Percentiles rank a stretch among this genome's conserved stretches.
Conservation (phyloP, 2,113 vertebrate genomes). For the Podarcis raffonei region DNA sequence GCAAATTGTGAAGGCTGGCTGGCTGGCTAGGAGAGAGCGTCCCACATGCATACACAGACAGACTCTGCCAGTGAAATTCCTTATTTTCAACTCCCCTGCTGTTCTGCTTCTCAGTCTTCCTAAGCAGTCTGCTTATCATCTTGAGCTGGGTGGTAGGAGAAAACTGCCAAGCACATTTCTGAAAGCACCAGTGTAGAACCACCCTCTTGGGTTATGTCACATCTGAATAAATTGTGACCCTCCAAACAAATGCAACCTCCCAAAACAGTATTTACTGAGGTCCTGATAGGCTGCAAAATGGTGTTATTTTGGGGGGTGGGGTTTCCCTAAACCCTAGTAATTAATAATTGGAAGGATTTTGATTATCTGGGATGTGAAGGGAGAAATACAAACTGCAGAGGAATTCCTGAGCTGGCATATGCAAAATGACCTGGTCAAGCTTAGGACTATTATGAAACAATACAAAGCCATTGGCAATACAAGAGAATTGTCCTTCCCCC, state of each 20-base stretch:
- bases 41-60: neutral
- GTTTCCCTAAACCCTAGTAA: too few relatives aligned
- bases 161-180: neutral
- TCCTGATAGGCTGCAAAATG: too few relatives aligned
- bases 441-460: too few relatives aligned
- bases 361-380: too few relatives aligned
- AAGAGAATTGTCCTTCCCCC: too few relatives aligned
- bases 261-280: neutral
- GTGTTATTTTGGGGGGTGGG: too few relatives aligned
- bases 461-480: too few relatives aligned
- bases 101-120: neutral
- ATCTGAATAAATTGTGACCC: neutral
- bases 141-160: neutral
- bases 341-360: too few relatives aligned
- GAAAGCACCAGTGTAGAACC: neutral
- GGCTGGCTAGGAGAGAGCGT: accelerated
- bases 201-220: neutral
- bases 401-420: too few relatives aligned
- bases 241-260: neutral
- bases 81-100: neutral
- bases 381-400: too few relatives aligned
- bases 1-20: neutral
- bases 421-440: too few relatives aligned
- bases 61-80: neutral
- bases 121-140: accelerated